Percentiles rank a stretch among this genome's conserved stretches.
Evolutionary conservation across 1,140 invertebrate species (phyloP).

Genomic region (Heliconius hermathena): DNA sequence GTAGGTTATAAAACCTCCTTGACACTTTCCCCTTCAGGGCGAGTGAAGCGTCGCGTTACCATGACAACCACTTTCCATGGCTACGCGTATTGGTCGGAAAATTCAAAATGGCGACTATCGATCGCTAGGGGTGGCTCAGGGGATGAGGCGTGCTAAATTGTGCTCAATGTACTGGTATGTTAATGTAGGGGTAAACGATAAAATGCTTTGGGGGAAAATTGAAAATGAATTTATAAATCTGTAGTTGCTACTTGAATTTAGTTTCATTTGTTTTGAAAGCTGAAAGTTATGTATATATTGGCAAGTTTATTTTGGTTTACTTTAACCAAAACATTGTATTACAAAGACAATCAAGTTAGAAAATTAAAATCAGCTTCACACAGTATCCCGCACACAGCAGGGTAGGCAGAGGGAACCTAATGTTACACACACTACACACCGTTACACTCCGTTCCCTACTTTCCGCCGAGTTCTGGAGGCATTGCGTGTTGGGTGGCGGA

Average conservation of each 20-base stretch:
- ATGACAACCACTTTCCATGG: slow-evolving; percentile 72
- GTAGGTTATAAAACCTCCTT: slow-evolving; percentile 49
- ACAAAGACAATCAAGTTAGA: no score
- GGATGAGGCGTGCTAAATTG: slow-evolving; percentile 53
- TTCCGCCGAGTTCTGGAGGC: no score
- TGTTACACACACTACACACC: no score
- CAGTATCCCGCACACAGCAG: no score
- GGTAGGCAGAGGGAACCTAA: no score
- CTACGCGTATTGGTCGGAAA: slow-evolving; percentile 79
- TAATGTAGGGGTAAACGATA: slow-evolving; percentile 20
- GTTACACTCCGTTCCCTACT: no score
- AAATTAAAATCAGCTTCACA: no score
- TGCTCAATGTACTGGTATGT: slow-evolving; percentile 44
- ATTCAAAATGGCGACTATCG: slow-evolving; percentile 79
- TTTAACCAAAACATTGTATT: no score
- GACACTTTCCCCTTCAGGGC: slow-evolving; percentile 72
- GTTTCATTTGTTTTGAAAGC: neutral
- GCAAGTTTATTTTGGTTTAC: no score
- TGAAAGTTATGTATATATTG: no score
- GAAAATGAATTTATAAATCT: slow-evolving; percentile 17
- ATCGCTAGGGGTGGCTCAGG: slow-evolving; percentile 60
- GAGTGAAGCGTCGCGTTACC: slow-evolving; percentile 59
- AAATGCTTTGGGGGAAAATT: slow-evolving; percentile 25
- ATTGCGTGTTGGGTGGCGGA: no score
- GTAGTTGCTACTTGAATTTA: neutral